Base-by-base conservation (phyloP, 1,140 invertebrate genomes). In the Drosophila azteca region DNA sequence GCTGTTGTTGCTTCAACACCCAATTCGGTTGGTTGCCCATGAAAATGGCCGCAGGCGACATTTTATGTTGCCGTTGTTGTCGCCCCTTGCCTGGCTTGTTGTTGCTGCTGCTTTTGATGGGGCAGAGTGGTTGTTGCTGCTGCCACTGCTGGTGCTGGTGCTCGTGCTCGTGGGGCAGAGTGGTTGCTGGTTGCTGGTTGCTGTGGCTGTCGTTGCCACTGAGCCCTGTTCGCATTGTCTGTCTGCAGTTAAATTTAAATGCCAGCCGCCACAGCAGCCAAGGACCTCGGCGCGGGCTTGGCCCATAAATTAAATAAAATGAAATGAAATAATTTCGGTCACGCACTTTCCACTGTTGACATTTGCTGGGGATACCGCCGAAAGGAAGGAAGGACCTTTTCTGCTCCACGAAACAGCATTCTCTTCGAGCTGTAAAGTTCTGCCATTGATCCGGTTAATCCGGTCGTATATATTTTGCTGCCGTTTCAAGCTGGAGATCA, bases 211-310 rank as follows among this genome's bases (percentile, higher is more conserved):
- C 26, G 39, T 62, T 6, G 26, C 15, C 35, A 11, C 9, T 44
- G 20, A 55, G 61, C 6, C 41, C 13, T 43, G 74, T 55, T 66
- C 53, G 43, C 59, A 76, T 75, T 79, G 73, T 83, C 77, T 65
- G 77, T 54, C 57, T 52, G 77, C 65, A 84, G 83, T 84, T 73
- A 85, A 84, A 85, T 85, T 84, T 77, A 80, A 84, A 74, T 77
- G 77, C 52, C 82, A 52, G 69, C 48, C 7, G 31, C 74, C 58
- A 52, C 20, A 50, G 50, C 44, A 39, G 11, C 5, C 53, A 74
- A 78, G 45, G 58, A 52, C 65, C 52, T 50, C 45, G 61, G 53
- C 50, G 46, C 46, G 41, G 43, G 53, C 24, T 29, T n/a, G 65
- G 52, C 31, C 62, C 31, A 65, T 74, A 87, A 66, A 87, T 81